These are phyloP conservation scores for Pseudorasbora parva DNA, from an alignment of 2,113 vertebrate species.

Conservation along the genomic window DNA sequence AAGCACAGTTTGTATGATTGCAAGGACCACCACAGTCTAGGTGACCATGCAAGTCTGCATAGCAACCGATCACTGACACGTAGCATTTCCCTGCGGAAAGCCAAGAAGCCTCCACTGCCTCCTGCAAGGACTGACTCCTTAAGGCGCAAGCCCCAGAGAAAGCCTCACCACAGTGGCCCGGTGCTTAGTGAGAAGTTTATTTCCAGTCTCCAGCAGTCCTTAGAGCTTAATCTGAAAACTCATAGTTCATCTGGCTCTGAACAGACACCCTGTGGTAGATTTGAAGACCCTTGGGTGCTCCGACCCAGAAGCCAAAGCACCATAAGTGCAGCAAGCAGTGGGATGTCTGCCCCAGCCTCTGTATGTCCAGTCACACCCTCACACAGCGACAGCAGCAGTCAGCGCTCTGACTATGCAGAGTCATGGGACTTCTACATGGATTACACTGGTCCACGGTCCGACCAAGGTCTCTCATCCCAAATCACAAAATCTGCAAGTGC, in stretches of 20 bases:
- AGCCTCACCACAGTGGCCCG: slow-evolving; percentile 70
- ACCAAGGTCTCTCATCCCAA: slow-evolving; percentile 63
- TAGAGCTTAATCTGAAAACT: slow-evolving; percentile 71
- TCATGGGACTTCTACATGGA: slow-evolving; percentile 82
- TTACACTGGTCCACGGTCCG: slow-evolving; percentile 62
- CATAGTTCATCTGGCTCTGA: slow-evolving; percentile 73
- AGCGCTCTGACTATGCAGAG: slow-evolving; percentile 81
- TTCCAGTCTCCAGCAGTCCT: slow-evolving; percentile 79
- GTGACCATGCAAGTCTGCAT: slow-evolving; percentile 61
- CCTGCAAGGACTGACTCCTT: slow-evolving; percentile 89
- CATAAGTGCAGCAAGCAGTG: slow-evolving; percentile 77
- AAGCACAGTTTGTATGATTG: slow-evolving; percentile 75
- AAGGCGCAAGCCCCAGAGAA: slow-evolving; percentile 70
- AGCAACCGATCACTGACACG: slow-evolving; percentile 76
- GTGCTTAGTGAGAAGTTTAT: slow-evolving; percentile 81
- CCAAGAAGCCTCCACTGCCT: slow-evolving; percentile 87
- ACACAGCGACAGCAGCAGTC: slow-evolving; percentile 83
- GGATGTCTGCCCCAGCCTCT: slow-evolving; percentile 75
- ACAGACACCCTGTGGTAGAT: slow-evolving; percentile 79
- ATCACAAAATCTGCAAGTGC: slow-evolving; percentile 60
- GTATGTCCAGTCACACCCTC: slow-evolving; percentile 79
- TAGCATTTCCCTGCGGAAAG: slow-evolving; percentile 89
- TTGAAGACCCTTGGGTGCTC: slow-evolving; percentile 89
- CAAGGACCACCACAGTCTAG: slow-evolving; percentile 68
- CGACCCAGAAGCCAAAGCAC: slow-evolving; percentile 79